Conservation (phyloP, 1,140 invertebrate genomes). For the Myzus persicae region DNA sequence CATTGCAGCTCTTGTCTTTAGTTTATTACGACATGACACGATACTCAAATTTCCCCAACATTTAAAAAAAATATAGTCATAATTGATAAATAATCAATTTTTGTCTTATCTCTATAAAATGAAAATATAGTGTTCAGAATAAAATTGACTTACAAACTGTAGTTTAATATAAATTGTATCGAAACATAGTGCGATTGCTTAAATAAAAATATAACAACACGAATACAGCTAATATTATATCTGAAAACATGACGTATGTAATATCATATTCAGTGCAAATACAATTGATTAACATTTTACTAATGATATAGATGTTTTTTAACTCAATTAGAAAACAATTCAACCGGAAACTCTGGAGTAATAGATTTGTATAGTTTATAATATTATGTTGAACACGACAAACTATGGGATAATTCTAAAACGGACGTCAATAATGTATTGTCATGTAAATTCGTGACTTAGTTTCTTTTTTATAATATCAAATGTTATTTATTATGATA, state of each 20-base stretch:
- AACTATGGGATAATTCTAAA: background rate
- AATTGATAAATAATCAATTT: background rate
- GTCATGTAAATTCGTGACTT: too few relatives aligned
- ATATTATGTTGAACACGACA: background rate
- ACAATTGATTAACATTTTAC: background rate
- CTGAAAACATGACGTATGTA: background rate
- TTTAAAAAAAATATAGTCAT: background rate
- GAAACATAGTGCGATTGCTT: background rate
- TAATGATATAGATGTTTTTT: background rate
- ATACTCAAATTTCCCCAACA: background rate
- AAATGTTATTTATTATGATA: too few relatives aligned
- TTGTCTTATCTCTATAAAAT: too few relatives aligned
- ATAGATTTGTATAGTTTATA: background rate
- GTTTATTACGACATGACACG: conserved; percentile 44
- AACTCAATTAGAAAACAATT: background rate
- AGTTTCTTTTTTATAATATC: background rate
- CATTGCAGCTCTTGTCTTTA: background rate
- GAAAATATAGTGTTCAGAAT: background rate
- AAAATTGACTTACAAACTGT: background rate
- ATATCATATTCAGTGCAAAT: background rate
- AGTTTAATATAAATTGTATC: background rate
- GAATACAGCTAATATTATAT: background rate
- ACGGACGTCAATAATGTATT: background rate
- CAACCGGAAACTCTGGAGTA: background rate
- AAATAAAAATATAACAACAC: background rate